Conservation (phyloP, 2,888 invertebrate genomes). For the Oscheius sp. region DNA sequence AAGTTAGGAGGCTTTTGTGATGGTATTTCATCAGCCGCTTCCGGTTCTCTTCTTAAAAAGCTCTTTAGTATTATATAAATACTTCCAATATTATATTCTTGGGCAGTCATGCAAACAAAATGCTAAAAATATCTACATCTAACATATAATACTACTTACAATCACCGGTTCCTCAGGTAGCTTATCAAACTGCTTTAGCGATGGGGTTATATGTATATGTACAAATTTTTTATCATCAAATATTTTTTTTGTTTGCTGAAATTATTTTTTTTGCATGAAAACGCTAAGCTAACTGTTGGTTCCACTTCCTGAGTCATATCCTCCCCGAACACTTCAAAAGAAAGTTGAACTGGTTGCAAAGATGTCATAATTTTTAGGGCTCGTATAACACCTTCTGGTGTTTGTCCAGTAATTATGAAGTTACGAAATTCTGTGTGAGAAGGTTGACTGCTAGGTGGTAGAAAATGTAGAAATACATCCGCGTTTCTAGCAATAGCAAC, state of each 20-base stretch:
- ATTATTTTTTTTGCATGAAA: not conserved
- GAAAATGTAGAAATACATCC: slow-evolving; percentile 15
- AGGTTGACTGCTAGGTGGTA: not conserved
- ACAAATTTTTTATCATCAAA: not conserved
- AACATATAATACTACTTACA: not conserved
- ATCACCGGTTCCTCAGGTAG: slow-evolving; percentile 13
- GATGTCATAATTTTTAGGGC: slow-evolving; percentile 32
- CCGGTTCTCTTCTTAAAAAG: not conserved
- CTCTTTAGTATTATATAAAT: slow-evolving; percentile 1
- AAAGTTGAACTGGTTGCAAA: slow-evolving; percentile 22
- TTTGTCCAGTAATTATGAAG: slow-evolving; percentile 15
- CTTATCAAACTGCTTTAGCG: not conserved
- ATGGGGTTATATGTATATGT: slow-evolving; percentile 3
- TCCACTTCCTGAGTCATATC: not conserved
- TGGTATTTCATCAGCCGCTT: not conserved
- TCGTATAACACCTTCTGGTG: not conserved
- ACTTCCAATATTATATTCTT: slow-evolving; percentile 24
- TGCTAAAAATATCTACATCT: slow-evolving; percentile 15
- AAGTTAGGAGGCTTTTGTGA: not conserved
- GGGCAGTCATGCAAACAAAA: slow-evolving; percentile 19
- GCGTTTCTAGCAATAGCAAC: slow-evolving; percentile 11
- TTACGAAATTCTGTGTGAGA: slow-evolving; percentile 2
- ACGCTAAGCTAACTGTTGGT: not conserved
- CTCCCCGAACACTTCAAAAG: not conserved
- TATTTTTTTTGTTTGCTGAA: slow-evolving; percentile 1